phyloP scores from a whole-genome alignment of 2,888 invertebrate genomes.

The Poecilobothrus nobilitatus region DNA sequence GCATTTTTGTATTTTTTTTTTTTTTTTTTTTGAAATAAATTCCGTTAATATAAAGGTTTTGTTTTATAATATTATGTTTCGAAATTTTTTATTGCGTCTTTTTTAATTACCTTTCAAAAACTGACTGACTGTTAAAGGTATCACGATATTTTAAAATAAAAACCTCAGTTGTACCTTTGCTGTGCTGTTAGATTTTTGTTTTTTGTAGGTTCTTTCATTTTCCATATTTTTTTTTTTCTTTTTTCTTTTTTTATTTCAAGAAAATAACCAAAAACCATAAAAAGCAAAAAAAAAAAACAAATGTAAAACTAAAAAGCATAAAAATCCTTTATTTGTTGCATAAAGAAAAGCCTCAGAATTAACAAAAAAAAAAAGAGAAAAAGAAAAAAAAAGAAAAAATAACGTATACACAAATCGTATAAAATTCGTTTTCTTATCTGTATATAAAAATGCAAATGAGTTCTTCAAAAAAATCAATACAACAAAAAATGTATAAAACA shows the following conservation, averaged over 20 bases:
- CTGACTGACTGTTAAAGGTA: not conserved
- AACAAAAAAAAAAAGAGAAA: no score
- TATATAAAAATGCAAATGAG: not conserved
- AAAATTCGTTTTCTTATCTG: not conserved
- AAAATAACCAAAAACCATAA: not conserved
- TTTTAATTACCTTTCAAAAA: not conserved
- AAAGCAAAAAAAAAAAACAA: not conserved
- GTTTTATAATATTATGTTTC: no score
- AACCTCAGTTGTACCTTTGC: no score
- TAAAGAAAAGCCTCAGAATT: not conserved
- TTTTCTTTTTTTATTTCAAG: no score
- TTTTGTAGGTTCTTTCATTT: no score
- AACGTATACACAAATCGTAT: not conserved
- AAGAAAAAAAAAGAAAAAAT: not conserved
- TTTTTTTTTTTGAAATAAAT: no score
- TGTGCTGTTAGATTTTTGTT: not conserved
- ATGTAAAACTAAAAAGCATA: no score
- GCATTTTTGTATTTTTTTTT: no score
- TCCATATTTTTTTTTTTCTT: no score
- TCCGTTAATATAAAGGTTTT: no score
- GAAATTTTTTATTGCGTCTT: not conserved
- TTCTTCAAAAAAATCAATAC: not conserved
- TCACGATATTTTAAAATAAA: not conserved
- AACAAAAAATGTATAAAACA: no score
- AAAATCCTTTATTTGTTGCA: slow-evolving; percentile 5